A percentile compares a stretch with the other conserved stretches of the same genome.
These are phyloP conservation scores for Boleophthalmus pectinirostris DNA, from an alignment of 2,113 vertebrate genomes.

Conservation along the genomic window DNA sequence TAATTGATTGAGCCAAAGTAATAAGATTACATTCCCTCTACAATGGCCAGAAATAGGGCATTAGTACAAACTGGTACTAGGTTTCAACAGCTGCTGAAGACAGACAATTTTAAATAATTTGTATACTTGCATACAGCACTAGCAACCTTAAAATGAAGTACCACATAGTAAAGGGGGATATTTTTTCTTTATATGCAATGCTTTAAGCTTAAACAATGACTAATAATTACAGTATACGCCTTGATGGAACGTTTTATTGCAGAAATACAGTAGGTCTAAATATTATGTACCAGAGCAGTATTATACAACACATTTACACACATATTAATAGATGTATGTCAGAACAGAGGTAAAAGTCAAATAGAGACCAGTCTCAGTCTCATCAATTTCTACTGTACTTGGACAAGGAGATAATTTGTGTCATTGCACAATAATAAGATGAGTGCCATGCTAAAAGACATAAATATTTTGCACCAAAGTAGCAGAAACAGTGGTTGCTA, in stretches of 20 bases:
- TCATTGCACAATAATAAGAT: conserved; percentile 20
- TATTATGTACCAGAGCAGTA: too few relatives aligned
- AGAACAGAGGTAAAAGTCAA: background rate
- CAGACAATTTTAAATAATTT: background rate
- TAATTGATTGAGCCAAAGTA: conserved; percentile 80
- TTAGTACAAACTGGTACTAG: conserved; percentile 24
- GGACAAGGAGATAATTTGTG: conserved; percentile 25
- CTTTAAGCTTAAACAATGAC: too few relatives aligned
- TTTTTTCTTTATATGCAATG: too few relatives aligned
- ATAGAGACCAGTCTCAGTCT: conserved; percentile 13
- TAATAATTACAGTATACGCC: too few relatives aligned
- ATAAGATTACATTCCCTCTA: conserved; percentile 69
- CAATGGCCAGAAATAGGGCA: conserved; percentile 38
- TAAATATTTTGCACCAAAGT: background rate
- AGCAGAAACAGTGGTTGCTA: background rate
- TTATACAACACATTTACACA: too few relatives aligned
- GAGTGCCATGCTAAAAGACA: conserved; percentile 29
- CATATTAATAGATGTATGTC: too few relatives aligned
- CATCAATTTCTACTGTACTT: conserved; percentile 34
- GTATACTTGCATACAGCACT: background rate
- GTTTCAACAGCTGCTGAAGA: conserved; percentile 11
- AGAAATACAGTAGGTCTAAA: too few relatives aligned
- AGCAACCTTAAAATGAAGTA: too few relatives aligned
- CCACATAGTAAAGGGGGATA: too few relatives aligned
- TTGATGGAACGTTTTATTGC: too few relatives aligned